Evolutionary conservation across 1,140 invertebrate genomes (phyloP), one percentile per base, ranked within the genome.

Genomic region (Drosophila guanche): DNA sequence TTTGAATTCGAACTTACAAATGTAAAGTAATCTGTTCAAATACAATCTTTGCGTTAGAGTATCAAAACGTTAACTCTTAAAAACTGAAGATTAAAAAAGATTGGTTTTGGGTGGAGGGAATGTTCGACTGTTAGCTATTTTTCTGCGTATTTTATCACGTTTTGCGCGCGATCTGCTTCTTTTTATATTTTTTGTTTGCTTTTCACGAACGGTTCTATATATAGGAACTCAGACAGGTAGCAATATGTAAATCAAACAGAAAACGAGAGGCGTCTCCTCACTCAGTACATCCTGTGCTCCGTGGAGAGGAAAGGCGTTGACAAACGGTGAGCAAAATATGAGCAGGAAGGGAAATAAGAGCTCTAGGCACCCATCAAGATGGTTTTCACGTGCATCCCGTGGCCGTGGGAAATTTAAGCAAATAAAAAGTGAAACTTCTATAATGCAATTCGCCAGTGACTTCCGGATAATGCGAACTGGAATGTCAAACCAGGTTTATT

Each of bases 231-330:
- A 70, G 83, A 67, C 77, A 81, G 83, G 81, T 86, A 85, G 83
- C 81, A 81, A 67, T 88, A 86, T 86, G 81, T 74, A 86, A 86
- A 86, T 88, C 81, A 88, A 81, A 83, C 78, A 81, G 71, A 65
- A 60, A 59, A 56, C 65, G 20, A 50, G 53, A 54, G 56, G 55
- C 67, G 51, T 27, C 27, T 51, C 29, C 33, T 10, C 16, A 29
- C n/a, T 20, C 33, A n/a, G 14, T 23, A 27, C 27, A 33, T 27
- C 48, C 48, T 43, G 29, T 12, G 25, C 20, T 55, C 27, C 53
- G 42, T 37, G 23, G 53, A 41, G 53, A 52, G 45, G 46, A 68
- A 73, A 55, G 52, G 62, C 52, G 65, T 52, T 73, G 65, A 73
- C 69, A 69, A 73, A 73, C 51, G 65, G 40, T 41, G 55, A 47